phyloP scores from a whole-genome alignment of 2,113 vertebrate genomes.

The Phoxinus phoxinus region DNA sequence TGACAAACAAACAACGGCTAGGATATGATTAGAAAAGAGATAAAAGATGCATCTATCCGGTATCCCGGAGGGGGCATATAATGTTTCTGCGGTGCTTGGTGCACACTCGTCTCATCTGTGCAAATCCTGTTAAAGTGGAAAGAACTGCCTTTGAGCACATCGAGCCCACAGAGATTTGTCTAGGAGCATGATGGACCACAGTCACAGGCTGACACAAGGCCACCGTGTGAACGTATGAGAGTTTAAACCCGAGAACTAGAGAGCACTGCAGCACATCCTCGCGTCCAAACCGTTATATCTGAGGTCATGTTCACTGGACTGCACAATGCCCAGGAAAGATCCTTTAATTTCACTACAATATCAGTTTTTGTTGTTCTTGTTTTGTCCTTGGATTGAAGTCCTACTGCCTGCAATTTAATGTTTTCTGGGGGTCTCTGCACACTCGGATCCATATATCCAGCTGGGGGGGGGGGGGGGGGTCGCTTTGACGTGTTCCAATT shows the following conservation, averaged over 20 bases:
- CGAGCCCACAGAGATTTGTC: slow-evolving; percentile 51
- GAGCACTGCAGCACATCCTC: background rate
- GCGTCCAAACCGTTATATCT: background rate
- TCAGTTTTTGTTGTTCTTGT: background rate
- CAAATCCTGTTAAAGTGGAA: slow-evolving; percentile 58
- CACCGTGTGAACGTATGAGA: background rate
- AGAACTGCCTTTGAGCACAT: slow-evolving; percentile 59
- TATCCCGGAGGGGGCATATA: slow-evolving; percentile 47
- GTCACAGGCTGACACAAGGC: slow-evolving; percentile 19
- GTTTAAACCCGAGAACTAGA: slow-evolving; percentile 2
- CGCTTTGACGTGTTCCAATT: slow-evolving; percentile 1
- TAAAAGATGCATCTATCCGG: slow-evolving; percentile 51
- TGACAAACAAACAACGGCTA: slow-evolving; percentile 49
- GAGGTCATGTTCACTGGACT: slow-evolving; percentile 5
- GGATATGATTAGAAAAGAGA: slow-evolving; percentile 57
- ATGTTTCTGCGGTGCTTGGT: slow-evolving; percentile 55
- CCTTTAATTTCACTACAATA: background rate
- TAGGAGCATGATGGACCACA: slow-evolving; percentile 34
- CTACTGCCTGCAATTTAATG: background rate
- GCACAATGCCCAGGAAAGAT: background rate
- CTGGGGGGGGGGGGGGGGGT: background rate
- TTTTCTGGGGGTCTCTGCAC: background rate
- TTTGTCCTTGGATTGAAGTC: slow-evolving; percentile 4
- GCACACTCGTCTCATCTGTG: slow-evolving; percentile 57
- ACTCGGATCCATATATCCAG: background rate